Evolutionary conservation across 2,888 invertebrate genomes (phyloP).

Genomic region (Pedicia rivosa): DNA sequence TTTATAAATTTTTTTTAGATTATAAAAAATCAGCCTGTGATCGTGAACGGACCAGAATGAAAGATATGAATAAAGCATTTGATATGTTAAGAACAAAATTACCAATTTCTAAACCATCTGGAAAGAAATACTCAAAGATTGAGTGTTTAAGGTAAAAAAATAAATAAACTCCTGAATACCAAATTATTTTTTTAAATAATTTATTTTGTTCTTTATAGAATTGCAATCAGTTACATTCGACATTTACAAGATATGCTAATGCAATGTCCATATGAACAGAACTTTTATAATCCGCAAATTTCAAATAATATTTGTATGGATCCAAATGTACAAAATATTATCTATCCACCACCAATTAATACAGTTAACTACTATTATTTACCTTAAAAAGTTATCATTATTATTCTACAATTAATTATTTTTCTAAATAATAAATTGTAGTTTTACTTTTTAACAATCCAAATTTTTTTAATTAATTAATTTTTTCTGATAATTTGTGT

Average conservation of each 20-base stretch:
- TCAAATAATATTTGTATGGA: too few relatives aligned
- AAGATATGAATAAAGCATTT: constrained; percentile 73
- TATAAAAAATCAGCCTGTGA: constrained; percentile 75
- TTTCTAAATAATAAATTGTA: too few relatives aligned
- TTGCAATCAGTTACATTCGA: constrained; percentile 61
- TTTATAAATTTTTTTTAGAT: constrained; percentile 35
- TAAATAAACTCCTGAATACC: background rate
- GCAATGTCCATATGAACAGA: background rate
- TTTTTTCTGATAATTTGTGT: too few relatives aligned
- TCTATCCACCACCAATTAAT: too few relatives aligned
- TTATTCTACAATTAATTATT: too few relatives aligned
- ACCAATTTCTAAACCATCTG: constrained; percentile 62
- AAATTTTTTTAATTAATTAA: too few relatives aligned
- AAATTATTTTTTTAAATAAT: background rate
- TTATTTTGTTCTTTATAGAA: constrained; percentile 28
- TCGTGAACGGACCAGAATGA: constrained; percentile 67
- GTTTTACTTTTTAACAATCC: too few relatives aligned
- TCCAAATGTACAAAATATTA: too few relatives aligned
- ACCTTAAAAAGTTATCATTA: too few relatives aligned
- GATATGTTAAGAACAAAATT: constrained; percentile 57
- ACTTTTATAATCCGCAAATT: too few relatives aligned
- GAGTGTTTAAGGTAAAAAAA: constrained; percentile 52
- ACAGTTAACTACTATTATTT: too few relatives aligned
- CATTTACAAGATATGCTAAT: constrained; percentile 40
- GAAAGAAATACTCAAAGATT: constrained; percentile 74